These are phyloP conservation scores for Pachypsylla venusta DNA, from an alignment of 1,140 invertebrate species.

Conservation along the genomic window DNA sequence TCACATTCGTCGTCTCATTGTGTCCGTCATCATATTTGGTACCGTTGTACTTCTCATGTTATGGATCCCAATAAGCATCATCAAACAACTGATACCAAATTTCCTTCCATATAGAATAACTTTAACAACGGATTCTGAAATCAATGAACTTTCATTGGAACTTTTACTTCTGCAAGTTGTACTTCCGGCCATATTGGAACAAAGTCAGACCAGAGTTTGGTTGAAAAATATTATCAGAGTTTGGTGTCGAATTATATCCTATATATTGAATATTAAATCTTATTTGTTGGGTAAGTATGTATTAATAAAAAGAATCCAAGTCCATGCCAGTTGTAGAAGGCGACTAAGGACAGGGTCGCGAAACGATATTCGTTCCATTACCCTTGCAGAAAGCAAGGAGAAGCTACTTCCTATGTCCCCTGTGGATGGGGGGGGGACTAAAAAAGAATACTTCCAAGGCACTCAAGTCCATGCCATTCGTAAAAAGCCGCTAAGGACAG, in stretches of 20 bases:
- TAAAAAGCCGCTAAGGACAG: no score
- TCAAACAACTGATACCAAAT: slow-evolving; percentile 64
- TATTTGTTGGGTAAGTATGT: slow-evolving; percentile 64
- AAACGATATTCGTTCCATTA: no score
- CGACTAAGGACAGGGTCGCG: no score
- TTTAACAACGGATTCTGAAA: slow-evolving; percentile 59
- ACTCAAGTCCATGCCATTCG: no score
- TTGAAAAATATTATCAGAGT: slow-evolving; percentile 68
- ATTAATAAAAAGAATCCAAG: no score
- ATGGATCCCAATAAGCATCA: slow-evolving; percentile 80
- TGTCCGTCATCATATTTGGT: slow-evolving; percentile 91
- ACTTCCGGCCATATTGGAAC: slow-evolving; percentile 85
- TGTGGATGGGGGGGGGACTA: no score
- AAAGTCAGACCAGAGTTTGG: slow-evolving; percentile 87
- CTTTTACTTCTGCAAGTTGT: slow-evolving; percentile 89
- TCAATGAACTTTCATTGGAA: slow-evolving; percentile 85
- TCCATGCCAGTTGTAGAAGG: no score
- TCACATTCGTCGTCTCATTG: slow-evolving; percentile 76
- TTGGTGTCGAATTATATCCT: slow-evolving; percentile 81
- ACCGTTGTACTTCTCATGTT: slow-evolving; percentile 90
- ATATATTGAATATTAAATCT: slow-evolving; percentile 70
- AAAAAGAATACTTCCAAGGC: no score
- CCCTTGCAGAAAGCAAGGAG: no score
- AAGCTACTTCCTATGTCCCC: no score
- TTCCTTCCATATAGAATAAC: slow-evolving; percentile 90